Evolutionary conservation across 2,888 invertebrate species (phyloP).

Genomic region (Zootermopsis nevadensis): DNA sequence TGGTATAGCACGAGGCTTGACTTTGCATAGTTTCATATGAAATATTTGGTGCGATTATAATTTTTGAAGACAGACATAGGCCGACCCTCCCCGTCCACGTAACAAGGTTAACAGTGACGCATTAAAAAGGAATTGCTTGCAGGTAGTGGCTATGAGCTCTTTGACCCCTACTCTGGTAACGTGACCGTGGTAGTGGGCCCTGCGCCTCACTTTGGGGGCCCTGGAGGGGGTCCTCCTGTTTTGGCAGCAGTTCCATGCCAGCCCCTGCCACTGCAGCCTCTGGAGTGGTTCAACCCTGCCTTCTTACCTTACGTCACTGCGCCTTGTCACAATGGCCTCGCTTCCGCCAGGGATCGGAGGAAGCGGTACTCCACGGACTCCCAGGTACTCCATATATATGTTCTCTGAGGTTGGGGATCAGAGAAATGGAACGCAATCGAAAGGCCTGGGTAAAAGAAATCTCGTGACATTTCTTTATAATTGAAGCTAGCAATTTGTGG

Average conservation of each 20-base stretch:
- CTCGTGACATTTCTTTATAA: too few relatives aligned
- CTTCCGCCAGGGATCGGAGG: slow-evolving; percentile 52
- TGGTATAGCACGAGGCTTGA: too few relatives aligned
- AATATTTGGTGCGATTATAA: too few relatives aligned
- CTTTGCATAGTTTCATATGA: too few relatives aligned
- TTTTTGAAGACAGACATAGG: too few relatives aligned
- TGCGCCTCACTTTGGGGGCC: slow-evolving; percentile 58
- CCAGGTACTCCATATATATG: slow-evolving; percentile 54
- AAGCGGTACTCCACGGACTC: slow-evolving; percentile 58
- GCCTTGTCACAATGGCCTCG: slow-evolving; percentile 58
- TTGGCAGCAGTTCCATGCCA: slow-evolving; percentile 63
- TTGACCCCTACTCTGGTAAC: slow-evolving; percentile 59
- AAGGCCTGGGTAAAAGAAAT: too few relatives aligned
- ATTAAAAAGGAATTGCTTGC: not conserved
- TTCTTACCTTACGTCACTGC: slow-evolving; percentile 55
- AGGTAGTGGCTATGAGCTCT: slow-evolving; percentile 57
- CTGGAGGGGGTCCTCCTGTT: slow-evolving; percentile 56
- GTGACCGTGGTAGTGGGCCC: slow-evolving; percentile 62
- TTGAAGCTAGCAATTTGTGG: too few relatives aligned
- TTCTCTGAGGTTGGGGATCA: too few relatives aligned
- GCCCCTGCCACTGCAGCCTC: slow-evolving; percentile 64
- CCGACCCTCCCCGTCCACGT: too few relatives aligned
- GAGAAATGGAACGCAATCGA: too few relatives aligned
- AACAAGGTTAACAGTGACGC: too few relatives aligned
- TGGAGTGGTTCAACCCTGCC: slow-evolving; percentile 65